Evolutionary conservation across 2,113 vertebrate species (phyloP).

Genomic region (Leucosticte australis): DNA sequence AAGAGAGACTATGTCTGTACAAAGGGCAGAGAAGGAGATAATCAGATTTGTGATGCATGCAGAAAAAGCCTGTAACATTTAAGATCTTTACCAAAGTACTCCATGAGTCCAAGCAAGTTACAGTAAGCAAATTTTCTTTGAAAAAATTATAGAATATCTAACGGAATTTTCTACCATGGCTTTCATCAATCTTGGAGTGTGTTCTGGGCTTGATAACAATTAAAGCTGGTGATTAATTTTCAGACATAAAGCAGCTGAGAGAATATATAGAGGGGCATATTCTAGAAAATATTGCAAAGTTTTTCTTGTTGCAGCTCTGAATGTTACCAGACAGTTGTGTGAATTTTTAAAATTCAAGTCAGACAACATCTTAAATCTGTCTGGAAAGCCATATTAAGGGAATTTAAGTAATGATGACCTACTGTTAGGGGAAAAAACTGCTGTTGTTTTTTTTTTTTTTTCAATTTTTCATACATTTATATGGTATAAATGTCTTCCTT

Average conservation of each 20-base stretch:
- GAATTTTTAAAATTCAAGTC: neutral
- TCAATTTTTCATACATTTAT: neutral
- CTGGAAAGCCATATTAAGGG: neutral
- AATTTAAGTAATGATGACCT: neutral
- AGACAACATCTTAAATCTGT: neutral
- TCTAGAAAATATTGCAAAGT: neutral
- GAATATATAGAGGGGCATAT: neutral
- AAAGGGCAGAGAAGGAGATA: slow-evolving; percentile 7
- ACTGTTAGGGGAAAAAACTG: neutral
- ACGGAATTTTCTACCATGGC: neutral
- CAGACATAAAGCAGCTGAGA: neutral
- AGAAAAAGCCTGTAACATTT: neutral
- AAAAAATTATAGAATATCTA: slow-evolving; percentile 14
- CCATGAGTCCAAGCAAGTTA: neutral
- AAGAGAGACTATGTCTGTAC: neutral
- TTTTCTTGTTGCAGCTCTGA: neutral
- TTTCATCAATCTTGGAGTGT: neutral
- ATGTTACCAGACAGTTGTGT: neutral
- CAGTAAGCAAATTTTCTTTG: slow-evolving; percentile 20
- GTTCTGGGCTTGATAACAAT: neutral
- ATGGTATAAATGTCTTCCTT: neutral
- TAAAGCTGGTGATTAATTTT: neutral
- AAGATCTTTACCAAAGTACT: slow-evolving; percentile 10
- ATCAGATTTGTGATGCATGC: slow-evolving; percentile 1
- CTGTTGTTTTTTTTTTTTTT: neutral